Base-by-base conservation (phyloP, 2,888 invertebrate genomes). In the Heteropelma amictum region DNA sequence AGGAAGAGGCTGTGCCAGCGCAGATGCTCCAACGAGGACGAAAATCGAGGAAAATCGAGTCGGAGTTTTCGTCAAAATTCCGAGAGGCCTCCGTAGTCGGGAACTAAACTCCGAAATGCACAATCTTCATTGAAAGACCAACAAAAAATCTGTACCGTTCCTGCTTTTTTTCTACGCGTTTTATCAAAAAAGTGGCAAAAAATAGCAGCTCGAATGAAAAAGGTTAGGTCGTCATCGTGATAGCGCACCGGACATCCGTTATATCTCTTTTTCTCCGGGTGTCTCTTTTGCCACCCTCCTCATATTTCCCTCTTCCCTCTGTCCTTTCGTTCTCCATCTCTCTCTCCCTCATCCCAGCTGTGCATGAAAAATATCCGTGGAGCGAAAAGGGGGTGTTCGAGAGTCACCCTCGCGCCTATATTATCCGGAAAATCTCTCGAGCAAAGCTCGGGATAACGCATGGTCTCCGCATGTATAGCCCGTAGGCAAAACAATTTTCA, bases 401-500 rank as follows among this genome's bases (percentile, higher is more conserved):
- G 65, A 33, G 54, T 49, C 65, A 23, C 64, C 53, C 45, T 47
- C 56, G 71, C 53, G 70, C 58, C 67, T 72, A 72, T 65, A 72
- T 72, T 72, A 72, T 72, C 65, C 65, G 72, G 64, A 72, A 72
- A 72, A 72, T 72, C 72, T 72, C 65, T 60, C 72, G 58, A 67
- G 72, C 72, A 58, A 72, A 72, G 72, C 72, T 65, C 65, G 47
- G 65, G 67, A 72, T 72, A 72, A 72, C 72, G 72, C 72, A 72
- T 67, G 65, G 72, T 58, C 58, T 17, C 60, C n/a, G n/a, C n/a
- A n/a, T n/a, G 68, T 33, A 47, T 60, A 60, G 72, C 65, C 65
- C 72, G 65, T 58, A 53, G 72, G 72, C 72, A 67, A 72, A 72
- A 72, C 72, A 72, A 72, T 72, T 72, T 72, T 72, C 72, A 72